Conservation (phyloP, 2,113 vertebrate genomes). For the Dinomys branickii region DNA sequence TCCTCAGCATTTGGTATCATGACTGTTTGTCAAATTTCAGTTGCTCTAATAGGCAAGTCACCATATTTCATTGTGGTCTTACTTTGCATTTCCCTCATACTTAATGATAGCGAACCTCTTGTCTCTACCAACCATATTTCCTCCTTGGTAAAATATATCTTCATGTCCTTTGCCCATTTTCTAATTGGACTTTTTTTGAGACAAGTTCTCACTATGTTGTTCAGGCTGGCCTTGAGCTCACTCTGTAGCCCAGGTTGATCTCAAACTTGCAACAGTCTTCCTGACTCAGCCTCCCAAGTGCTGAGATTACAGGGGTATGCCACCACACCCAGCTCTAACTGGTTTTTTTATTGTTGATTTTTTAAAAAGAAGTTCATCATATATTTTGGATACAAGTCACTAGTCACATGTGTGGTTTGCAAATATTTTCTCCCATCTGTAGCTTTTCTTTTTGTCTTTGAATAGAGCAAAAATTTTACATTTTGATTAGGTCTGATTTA, state of each 20-base stretch:
- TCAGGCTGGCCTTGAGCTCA: too few species aligned
- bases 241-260: too few species aligned
- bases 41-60: not conserved
- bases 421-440: not conserved
- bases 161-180: conserved; percentile 47
- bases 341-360: not conserved
- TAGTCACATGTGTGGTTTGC: not conserved
- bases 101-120: not conserved
- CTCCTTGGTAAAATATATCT: conserved; percentile 27
- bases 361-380: conserved; percentile 31
- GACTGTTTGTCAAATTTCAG: conserved; percentile 37
- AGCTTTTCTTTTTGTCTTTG: conserved; percentile 20
- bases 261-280: too few species aligned
- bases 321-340: too few species aligned
- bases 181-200: not conserved
- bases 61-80: not conserved
- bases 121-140: conserved; percentile 17
- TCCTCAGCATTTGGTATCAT: conserved; percentile 38
- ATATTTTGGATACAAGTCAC: not conserved
- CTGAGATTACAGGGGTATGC: too few species aligned
- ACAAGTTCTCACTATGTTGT: too few species aligned
- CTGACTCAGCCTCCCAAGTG: too few species aligned
- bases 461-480: not conserved
- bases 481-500: not conserved
- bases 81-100: conserved; percentile 26